Evolutionary conservation across 2,888 invertebrate genomes (phyloP).

Genomic region (Auanema freiburgensis): DNA sequence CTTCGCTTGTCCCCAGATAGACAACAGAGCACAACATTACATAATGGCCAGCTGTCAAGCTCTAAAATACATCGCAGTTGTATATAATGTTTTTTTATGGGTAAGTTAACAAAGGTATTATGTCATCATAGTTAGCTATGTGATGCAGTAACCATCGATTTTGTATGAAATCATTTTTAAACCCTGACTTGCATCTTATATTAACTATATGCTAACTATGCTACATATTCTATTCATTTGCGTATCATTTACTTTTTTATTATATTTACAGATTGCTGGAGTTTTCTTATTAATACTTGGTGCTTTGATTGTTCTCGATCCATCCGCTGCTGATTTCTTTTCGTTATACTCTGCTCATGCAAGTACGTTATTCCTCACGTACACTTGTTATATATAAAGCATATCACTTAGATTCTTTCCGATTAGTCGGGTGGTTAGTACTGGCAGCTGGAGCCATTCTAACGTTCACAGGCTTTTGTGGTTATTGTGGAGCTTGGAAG

Average conservation of each 20-base stretch:
- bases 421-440: slow-evolving; percentile 76
- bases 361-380: no score
- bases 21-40: no score
- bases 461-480: slow-evolving; percentile 78
- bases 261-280: slow-evolving; percentile 4
- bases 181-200: no score
- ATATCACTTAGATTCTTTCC: slow-evolving; percentile 35
- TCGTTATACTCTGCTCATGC: slow-evolving; percentile 68
- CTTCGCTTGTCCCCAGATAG: no score
- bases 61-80: no score
- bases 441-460: slow-evolving; percentile 76
- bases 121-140: no score
- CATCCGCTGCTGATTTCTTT: slow-evolving; percentile 74
- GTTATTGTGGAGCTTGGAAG: slow-evolving; percentile 80
- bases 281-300: no score
- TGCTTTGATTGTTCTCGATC: slow-evolving; percentile 68
- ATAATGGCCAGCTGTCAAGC: no score
- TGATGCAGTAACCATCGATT: no score
- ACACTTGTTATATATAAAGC: neutral
- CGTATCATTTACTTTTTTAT: neutral
- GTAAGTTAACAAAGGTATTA: no score
- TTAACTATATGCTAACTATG: neutral
- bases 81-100: no score
- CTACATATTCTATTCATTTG: neutral
- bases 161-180: no score